Base-by-base conservation (phyloP, 2,113 vertebrate species). In the Petaurus breviceps region DNA sequence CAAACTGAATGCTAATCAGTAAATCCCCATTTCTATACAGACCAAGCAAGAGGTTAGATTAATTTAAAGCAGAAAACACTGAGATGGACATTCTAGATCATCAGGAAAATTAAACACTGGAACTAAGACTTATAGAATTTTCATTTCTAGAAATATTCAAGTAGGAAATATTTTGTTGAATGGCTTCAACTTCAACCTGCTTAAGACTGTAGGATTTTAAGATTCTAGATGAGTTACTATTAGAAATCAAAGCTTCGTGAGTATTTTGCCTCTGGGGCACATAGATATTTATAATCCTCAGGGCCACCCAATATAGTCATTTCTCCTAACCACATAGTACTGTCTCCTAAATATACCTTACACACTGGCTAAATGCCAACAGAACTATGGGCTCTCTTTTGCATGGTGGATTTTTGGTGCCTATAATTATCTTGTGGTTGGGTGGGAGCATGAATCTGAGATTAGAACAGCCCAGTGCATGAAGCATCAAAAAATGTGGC, bases 261-360 rank as follows among this genome's bases (percentile, higher is more conserved):
- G 93, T 49, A 91, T 97, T 96, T 97, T 96, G n/a, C 57, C 92
- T 89, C 96, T 93, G 94, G 92, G 94, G 22, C 46, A 94, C 92
- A 94, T n/a, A 97, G 92, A 97, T 51, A 95, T 84, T 93, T 96
- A 96, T 92, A 54, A 97, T 96, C 93, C 92, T 50, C 95, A 91
- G 95, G 94, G 94, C 91, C 94, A 97, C 95, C 95, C 95, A 96
- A 96, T 51, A 89, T 96, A 95, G 25, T 92, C 52, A 95, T 95
- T 96, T 54, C 55, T 93, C 49, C 91, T 95, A 96, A 96, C 91
- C 92, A 96, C 93, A 92, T 89, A 93, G 84, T 94, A 53, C 54
- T 92, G 94, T 97, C 95, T 95, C 90, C 23, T 93, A 96, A 97
- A 97, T 96, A 96, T 94, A 92, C n/a, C 97, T 97, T 95, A 57